Base-by-base conservation (phyloP, 1,140 invertebrate species). In the Proctacanthus coquilletti region DNA sequence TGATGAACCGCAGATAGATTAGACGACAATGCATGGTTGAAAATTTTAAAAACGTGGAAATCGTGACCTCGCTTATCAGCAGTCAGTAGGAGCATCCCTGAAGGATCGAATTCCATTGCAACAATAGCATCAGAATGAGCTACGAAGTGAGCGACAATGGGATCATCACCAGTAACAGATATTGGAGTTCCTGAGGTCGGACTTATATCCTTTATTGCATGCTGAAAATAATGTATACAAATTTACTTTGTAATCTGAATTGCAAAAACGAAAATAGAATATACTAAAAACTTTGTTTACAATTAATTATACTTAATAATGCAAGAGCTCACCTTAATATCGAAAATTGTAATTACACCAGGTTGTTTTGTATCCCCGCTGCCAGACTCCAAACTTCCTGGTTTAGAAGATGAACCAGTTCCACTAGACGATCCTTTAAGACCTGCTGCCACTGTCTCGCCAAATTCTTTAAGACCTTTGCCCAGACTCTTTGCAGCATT, bases 21-120 rank as follows among this genome's bases (percentile, higher is more conserved):
- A 17, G 89, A 77, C 1, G 85, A 83, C 21, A 79, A 77, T 1
- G 92, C 87, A 71, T 96, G 92, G 1, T 92, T 82, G 51, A 93
- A 81, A 45, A 98, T 77, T 42, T 86, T 72, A 63, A 98, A 98
- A 32, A 98, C 71, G 61, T 98, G 84, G 62, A 98, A 98, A 52
- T 92, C 85, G 53, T 95, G 89, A 0, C 93, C 93, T n/a, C 82
- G 68, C 43, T 80, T 77, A 63, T 96, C 93, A 1, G 88, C 86
- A 2, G 92, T 96, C 36, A 97, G 68, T 17, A 98, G 66, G 32
- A 98, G 58, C 55, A 86, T 78, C 8, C 94, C 94, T 39, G 84
- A 91, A 4, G 80, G 75, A 58, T 96, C 93, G 64, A 98, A 98
- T 45, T 77, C 72, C 64, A 98, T 69, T 19, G 83, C 82, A 10